phyloP scores from a whole-genome alignment of 2,888 invertebrate species.

The Mimas tiliae region DNA sequence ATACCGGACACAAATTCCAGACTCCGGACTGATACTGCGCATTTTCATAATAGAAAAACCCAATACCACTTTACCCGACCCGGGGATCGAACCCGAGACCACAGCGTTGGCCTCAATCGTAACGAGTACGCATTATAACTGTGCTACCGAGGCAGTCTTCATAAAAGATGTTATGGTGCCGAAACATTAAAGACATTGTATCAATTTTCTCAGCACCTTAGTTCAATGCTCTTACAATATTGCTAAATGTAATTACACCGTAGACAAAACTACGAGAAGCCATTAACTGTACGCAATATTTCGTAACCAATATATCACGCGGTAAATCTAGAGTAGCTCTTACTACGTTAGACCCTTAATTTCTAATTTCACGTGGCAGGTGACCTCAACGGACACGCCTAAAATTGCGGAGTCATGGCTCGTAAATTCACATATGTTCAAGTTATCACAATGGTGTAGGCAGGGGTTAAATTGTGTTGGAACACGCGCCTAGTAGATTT shows the following conservation, averaged over 20 bases:
- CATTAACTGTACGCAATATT: slow-evolving; percentile 20
- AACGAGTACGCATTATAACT: no score
- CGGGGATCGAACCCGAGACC: no score
- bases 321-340: not conserved
- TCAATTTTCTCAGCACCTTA: not conserved
- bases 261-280: not conserved
- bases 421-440: slow-evolving; percentile 18
- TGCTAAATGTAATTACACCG: slow-evolving; percentile 12
- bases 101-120: no score
- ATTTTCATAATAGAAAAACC: no score
- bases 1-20: no score
- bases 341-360: slow-evolving; percentile 7
- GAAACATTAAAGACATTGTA: not conserved
- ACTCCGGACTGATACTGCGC: no score
- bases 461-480: not conserved
- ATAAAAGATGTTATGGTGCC: no score
- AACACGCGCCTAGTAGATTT: not conserved
- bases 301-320: slow-evolving; percentile 1
- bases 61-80: no score
- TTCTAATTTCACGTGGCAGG: slow-evolving; percentile 16
- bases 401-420: slow-evolving; percentile 17
- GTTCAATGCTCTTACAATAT: not conserved
- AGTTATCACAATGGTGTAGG: slow-evolving; percentile 10
- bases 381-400: slow-evolving; percentile 7
- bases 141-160: no score